Evolutionary conservation across 1,140 invertebrate species (phyloP).

Genomic region (Rhagoletis pomonella): DNA sequence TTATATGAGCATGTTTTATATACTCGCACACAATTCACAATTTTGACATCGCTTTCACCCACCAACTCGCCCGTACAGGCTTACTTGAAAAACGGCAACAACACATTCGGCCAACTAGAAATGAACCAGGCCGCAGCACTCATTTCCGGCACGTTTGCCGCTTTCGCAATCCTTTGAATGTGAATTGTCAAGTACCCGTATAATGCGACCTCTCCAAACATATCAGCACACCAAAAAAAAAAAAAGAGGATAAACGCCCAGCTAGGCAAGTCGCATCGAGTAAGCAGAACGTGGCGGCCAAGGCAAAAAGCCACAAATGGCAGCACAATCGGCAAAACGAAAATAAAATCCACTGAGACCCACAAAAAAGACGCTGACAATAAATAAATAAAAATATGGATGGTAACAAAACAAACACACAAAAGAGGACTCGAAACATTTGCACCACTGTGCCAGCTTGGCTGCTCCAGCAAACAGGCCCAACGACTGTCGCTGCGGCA

Average conservation of each 20-base stretch:
- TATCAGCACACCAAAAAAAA: conserved; percentile 27
- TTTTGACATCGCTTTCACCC: neutral
- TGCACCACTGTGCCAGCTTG: neutral
- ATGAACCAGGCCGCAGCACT: neutral
- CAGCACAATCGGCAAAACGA: conserved; percentile 69
- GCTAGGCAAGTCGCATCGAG: neutral
- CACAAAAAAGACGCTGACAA: conserved; percentile 47
- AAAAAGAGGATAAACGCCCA: conserved; percentile 12
- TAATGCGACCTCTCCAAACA: conserved; percentile 49
- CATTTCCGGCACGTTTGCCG: neutral
- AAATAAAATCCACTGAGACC: conserved; percentile 63
- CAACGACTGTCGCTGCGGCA: neutral
- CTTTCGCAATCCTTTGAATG: conserved; percentile 53
- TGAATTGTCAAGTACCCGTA: conserved; percentile 51
- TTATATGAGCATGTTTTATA: conserved; percentile 74
- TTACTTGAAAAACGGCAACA: neutral
- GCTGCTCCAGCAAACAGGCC: conserved; percentile 22
- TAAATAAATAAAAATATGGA: neutral
- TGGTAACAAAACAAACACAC: neutral
- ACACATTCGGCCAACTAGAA: neutral
- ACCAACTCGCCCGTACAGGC: neutral
- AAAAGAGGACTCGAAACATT: neutral
- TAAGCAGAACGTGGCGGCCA: conserved; percentile 57
- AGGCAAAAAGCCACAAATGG: conserved; percentile 73
- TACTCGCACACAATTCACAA: conserved; percentile 61